Base-by-base conservation (phyloP, 1,140 invertebrate species). In the Papilio xuthus region DNA sequence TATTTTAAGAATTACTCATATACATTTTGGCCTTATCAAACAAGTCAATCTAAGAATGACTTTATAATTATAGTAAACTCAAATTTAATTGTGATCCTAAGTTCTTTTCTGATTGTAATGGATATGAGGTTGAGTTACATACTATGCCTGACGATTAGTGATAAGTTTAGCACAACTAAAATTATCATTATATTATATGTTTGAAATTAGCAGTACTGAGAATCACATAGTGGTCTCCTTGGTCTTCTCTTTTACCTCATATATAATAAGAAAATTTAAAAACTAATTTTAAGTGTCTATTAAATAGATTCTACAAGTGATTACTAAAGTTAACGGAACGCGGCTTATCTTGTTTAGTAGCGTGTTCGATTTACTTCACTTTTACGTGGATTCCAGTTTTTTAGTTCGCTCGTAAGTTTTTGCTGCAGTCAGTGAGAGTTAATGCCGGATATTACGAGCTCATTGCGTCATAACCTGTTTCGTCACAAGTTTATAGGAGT, bases 341-440 rank as follows among this genome's bases (percentile, higher is more conserved):
- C 56, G 23, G 23, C 7, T 67, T 67, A 67, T 67, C 26, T 67
- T 26, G 26, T 15, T 15, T 28, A 28, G 26, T 28, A 63, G 26
- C 18, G 9, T 60, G 26, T 32, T 67, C 60, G 6, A 23, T 13
- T 26, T 28, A 67, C 23, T 67, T 67, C 26, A 28, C 60, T 13
- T 67, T 67, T 67, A 10, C 60, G 26, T 32, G 23, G 12, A 67
- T 67, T 63, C 60, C 60, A 32, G 26, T 67, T 67, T 67, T 63
- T 67, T 67, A 67, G 60, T 67, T 20, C 60, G 26, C 13, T 18
- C 47, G 47, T 32, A 67, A 67, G 23, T 67, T 67, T 15, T 67
- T 67, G 60, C 60, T 67, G 60, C 60, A 67, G 20, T 23, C 56
- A 60, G 60, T 67, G 60, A 67, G 60, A 67, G 60, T 67, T 32